Conservation (phyloP, 2,113 vertebrate species). For the Leptobrachium leishanense region DNA sequence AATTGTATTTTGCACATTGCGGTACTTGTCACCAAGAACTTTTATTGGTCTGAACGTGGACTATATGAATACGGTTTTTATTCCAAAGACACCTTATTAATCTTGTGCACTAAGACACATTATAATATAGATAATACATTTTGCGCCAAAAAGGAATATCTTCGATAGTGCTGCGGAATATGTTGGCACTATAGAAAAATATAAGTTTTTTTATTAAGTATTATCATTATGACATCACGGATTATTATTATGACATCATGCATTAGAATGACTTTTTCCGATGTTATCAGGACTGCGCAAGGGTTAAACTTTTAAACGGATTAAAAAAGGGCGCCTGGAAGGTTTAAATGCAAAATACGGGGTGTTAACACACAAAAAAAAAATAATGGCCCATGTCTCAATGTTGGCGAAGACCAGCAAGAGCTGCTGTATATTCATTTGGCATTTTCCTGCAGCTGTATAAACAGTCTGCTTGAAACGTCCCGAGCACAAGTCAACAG, state of each 20-base stretch:
- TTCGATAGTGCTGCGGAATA: no score
- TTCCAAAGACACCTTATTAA: no score
- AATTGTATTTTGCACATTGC: no score
- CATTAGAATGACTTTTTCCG: neutral
- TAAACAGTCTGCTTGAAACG: constrained; percentile 39
- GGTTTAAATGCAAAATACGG: neutral
- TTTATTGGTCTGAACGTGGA: no score
- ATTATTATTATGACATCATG: neutral
- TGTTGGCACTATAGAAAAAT: no score
- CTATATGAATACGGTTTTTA: no score
- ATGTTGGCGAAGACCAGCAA: neutral
- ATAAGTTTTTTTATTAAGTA: no score
- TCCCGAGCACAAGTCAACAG: constrained; percentile 27
- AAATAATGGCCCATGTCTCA: constrained; percentile 4
- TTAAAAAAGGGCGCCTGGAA: neutral
- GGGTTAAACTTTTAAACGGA: constrained; percentile 3
- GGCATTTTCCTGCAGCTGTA: constrained; percentile 41
- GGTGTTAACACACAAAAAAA: neutral
- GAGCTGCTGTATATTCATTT: constrained; percentile 28
- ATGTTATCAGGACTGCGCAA: neutral
- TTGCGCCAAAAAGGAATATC: no score
- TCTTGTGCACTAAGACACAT: no score
- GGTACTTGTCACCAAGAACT: no score
- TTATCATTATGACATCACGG: no score
- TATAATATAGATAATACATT: no score